A percentile compares a stretch with the other conserved stretches of the same genome.
Evolutionary conservation across 1,140 invertebrate species (phyloP).

Genomic region (Pachyrhynchus sulphureomaculatus): DNA sequence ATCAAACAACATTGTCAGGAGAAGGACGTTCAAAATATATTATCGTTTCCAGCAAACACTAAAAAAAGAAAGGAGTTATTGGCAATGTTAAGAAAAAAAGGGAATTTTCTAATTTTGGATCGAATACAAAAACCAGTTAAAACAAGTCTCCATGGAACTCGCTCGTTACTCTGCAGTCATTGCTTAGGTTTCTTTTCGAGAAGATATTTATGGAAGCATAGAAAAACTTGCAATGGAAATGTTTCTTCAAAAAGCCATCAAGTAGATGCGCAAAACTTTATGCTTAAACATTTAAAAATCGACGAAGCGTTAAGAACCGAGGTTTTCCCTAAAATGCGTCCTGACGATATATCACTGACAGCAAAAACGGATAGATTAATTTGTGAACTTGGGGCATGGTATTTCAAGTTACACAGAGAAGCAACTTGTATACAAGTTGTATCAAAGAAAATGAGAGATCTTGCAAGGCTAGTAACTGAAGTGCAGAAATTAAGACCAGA

Average conservation of each 20-base stretch:
- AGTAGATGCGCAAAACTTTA: too few relatives aligned
- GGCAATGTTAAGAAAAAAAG: slow-evolving; percentile 17
- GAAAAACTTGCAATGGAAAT: too few relatives aligned
- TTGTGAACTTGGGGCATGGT: slow-evolving; percentile 41
- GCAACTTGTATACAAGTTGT: slow-evolving; percentile 38
- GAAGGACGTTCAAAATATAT: slow-evolving; percentile 16
- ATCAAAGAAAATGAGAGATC: slow-evolving; percentile 43
- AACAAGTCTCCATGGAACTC: too few relatives aligned
- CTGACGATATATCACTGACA: slow-evolving; percentile 26
- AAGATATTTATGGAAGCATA: too few relatives aligned
- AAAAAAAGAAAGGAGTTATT: slow-evolving; percentile 21
- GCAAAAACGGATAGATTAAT: slow-evolving; percentile 39
- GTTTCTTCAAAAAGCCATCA: too few relatives aligned
- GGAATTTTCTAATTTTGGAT: slow-evolving; percentile 22
- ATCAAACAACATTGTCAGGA: slow-evolving; percentile 21
- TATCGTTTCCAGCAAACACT: slow-evolving; percentile 1
- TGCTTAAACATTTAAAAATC: background rate
- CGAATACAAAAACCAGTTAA: slow-evolving; percentile 2
- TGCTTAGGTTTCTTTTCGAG: too few relatives aligned
- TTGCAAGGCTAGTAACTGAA: slow-evolving; percentile 41
- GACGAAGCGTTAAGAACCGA: background rate
- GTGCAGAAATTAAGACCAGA: background rate
- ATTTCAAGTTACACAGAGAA: slow-evolving; percentile 44
- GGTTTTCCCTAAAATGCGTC: slow-evolving; percentile 32
- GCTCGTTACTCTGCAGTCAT: too few relatives aligned